These are phyloP conservation scores for Paralichthys olivaceus DNA, from an alignment of 2,113 vertebrate species.

Conservation along the genomic window DNA sequence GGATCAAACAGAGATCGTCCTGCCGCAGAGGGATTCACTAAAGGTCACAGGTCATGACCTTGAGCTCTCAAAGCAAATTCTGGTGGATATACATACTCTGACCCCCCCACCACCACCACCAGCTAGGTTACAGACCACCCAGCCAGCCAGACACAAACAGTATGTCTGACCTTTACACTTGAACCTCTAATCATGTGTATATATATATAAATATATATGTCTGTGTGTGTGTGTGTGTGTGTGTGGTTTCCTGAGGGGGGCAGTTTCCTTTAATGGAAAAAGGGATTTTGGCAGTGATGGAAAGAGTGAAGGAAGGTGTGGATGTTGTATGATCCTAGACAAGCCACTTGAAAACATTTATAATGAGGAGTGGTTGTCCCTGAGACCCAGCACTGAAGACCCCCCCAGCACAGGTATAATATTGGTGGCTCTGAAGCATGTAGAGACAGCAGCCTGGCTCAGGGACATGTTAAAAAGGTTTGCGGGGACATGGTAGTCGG, in stretches of 20 bases:
- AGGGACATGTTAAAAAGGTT: neutral
- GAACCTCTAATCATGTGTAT: neutral
- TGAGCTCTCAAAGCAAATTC: slow-evolving; percentile 28
- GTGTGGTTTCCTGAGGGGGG: no score
- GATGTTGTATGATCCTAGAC: neutral
- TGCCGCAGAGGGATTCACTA: slow-evolving; percentile 23
- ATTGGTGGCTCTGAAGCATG: neutral
- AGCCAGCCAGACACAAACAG: slow-evolving; percentile 41
- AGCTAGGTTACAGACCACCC: slow-evolving; percentile 51
- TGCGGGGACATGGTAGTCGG: neutral
- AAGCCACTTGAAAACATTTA: neutral
- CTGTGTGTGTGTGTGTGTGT: no score
- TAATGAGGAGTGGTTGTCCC: neutral
- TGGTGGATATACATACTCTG: slow-evolving; percentile 7
- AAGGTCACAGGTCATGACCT: slow-evolving; percentile 57
- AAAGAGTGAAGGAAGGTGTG: neutral
- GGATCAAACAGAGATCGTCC: slow-evolving; percentile 21
- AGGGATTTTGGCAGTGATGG: neutral
- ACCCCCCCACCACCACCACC: neutral
- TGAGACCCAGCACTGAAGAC: neutral
- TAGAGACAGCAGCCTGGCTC: neutral
- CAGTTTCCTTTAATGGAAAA: neutral
- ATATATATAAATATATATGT: neutral
- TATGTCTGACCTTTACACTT: slow-evolving; percentile 17
- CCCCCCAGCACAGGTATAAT: neutral